Percentiles rank a stretch among this genome's conserved stretches.
phyloP scores from a whole-genome alignment of 1,140 invertebrate genomes.

The Zaprionus davidi region DNA sequence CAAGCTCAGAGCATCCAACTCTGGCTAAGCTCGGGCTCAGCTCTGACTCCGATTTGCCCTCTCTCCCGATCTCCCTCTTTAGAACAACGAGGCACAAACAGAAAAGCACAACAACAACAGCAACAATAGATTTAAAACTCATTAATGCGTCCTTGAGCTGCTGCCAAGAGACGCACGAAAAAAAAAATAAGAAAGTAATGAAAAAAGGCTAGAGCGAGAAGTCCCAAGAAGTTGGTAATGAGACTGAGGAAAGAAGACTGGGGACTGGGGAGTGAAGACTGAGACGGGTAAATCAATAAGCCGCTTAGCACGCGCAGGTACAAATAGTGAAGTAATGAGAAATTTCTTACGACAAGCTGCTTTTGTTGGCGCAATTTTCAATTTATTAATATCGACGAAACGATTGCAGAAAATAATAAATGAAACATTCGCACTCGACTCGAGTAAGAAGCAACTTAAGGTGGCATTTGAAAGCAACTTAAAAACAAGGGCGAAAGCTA shows the following conservation, averaged over 20 bases:
- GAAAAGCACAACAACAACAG: background rate
- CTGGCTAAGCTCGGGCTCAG: conserved; percentile 7
- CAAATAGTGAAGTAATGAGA: conserved; percentile 5
- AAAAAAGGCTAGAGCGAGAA: background rate
- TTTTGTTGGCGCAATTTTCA: background rate
- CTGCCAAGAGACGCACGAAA: background rate
- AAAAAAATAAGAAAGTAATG: conserved; percentile 9
- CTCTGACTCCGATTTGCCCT: background rate
- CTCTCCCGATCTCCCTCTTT: background rate
- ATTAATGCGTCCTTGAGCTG: conserved; percentile 32
- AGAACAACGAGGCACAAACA: conserved; percentile 1
- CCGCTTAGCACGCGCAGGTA: background rate
- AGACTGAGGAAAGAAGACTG: background rate
- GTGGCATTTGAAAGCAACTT: background rate
- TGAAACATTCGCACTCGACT: background rate
- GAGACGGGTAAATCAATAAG: conserved; percentile 21
- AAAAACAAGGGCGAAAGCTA: background rate
- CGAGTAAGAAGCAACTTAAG: background rate
- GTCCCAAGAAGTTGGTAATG: conserved; percentile 1
- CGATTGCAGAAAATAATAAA: background rate
- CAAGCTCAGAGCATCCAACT: conserved; percentile 21
- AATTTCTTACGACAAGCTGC: background rate
- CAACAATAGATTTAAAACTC: conserved; percentile 43
- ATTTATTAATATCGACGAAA: background rate
- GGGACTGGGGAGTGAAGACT: background rate